Conservation (phyloP, 2,113 vertebrate genomes). For the Pituophis catenifer region DNA sequence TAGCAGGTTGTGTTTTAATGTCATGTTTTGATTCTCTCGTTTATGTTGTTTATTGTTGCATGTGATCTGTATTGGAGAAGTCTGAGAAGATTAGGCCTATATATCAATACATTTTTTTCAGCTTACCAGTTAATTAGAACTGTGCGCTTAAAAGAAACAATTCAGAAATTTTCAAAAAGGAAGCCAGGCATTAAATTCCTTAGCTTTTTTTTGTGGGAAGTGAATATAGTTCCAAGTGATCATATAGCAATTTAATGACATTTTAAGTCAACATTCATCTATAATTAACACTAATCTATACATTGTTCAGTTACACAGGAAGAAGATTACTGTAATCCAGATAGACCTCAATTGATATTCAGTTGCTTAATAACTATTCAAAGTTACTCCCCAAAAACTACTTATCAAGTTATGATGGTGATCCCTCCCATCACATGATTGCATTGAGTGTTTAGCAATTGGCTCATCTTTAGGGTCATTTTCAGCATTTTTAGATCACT, state of each 20-base stretch:
- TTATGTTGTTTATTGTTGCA: conserved; percentile 36
- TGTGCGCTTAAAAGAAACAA: conserved; percentile 19
- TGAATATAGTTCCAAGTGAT: conserved; percentile 18
- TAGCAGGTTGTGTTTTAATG: conserved; percentile 41
- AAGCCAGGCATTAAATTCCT: conserved; percentile 45
- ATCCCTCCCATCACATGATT: not conserved
- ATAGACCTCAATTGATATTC: not conserved
- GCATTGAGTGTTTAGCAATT: not conserved
- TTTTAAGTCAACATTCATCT: conserved; percentile 19
- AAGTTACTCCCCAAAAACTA: not conserved
- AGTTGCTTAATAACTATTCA: not conserved
- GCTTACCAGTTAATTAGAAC: conserved; percentile 1
- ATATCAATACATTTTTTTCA: conserved; percentile 17
- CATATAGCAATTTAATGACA: not conserved
- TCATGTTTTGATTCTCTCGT: conserved; percentile 31
- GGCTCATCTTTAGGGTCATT: not conserved
- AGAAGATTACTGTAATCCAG: not conserved
- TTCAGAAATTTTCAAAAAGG: conserved; percentile 32
- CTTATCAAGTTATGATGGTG: not conserved
- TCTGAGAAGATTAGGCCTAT: conserved; percentile 48
- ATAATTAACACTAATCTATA: too few relatives aligned
- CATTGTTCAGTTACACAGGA: not conserved
- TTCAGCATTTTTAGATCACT: not conserved
- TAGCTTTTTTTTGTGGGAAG: conserved; percentile 19
- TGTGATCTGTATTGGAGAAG: conserved; percentile 30